Base-by-base conservation (phyloP, 2,797 vertebrate genomes). In the Sebastolobus altivelis region DNA sequence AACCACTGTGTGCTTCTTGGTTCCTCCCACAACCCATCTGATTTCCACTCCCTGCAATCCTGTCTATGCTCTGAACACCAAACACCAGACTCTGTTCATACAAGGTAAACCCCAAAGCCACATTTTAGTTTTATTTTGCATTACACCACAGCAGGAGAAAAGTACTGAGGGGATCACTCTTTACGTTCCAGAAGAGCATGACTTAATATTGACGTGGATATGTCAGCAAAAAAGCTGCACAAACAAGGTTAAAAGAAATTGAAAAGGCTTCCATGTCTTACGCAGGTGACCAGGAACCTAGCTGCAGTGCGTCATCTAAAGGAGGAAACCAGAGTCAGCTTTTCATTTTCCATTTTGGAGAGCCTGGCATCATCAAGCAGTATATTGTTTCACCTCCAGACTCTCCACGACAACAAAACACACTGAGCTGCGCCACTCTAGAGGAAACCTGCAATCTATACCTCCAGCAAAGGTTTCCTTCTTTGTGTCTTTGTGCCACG, bases 381-480 rank as follows among this genome's bases (percentile, higher is more conserved):
- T 82, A 84, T 18, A 14, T 75, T n/a, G 40, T 78, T 70, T 76
- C 78, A 37, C 67, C 56, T 27, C 65, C 40, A 55, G 78, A 81
- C 12, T 66, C 65, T 58, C 4, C 46, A 73, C 56, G 0, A 40
- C 83, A 67, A 66, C 82, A 76, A 54, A 37, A 79, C 62, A 27
- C 20, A 37, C 46, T 22, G 11, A 69, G 73, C 65, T 35, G 40
- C 52, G 31, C 8, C 13, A 73, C 55, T 31, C 72, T 88, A 20
- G 82, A 93, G 59, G 88, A 92, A 80, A 49, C 61, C 61, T 94
- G 88, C 63, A 83, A 90, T 46, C 54, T 82, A 46, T 94, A 93
- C 79, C 88, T 94, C 35, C 79, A 88, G 62, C 83, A 94, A 71
- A 93, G 94, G 93, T 95, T 68, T 80, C 25, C 4, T 77, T 14